Percentiles rank a stretch among this genome's conserved stretches.
These are phyloP conservation scores for Parapsyche elsis DNA, from an alignment of 1,140 invertebrate species.

Conservation along the genomic window DNA sequence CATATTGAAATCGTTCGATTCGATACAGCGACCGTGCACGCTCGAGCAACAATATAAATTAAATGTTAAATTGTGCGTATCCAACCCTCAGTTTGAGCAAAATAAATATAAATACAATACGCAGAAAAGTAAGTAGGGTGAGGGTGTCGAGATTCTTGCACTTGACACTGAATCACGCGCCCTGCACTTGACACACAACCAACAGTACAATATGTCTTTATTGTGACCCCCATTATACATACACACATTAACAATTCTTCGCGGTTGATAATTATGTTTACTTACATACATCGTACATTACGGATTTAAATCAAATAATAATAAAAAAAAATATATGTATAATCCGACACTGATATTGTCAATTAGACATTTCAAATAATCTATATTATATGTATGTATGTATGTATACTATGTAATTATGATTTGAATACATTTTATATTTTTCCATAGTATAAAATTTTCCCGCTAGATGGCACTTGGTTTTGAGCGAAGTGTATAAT, in stretches of 20 bases:
- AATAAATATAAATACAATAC: conserved; percentile 19
- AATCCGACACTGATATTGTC: too few species aligned
- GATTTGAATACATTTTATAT: too few species aligned
- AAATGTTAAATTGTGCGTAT: conserved; percentile 33
- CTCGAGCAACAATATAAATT: background rate
- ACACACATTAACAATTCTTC: background rate
- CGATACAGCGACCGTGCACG: too few species aligned
- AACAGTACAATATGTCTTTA: conserved; percentile 24
- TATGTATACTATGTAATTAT: too few species aligned
- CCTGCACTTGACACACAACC: conserved; percentile 28
- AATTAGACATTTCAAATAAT: background rate
- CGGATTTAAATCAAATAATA: too few species aligned
- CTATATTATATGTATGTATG: background rate
- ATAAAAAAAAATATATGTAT: too few species aligned
- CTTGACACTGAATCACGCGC: conserved; percentile 33
- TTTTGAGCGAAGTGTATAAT: too few species aligned
- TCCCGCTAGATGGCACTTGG: too few species aligned
- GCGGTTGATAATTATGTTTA: background rate
- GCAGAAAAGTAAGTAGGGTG: background rate
- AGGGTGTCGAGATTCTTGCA: conserved; percentile 28
- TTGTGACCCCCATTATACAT: background rate
- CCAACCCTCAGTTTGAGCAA: background rate
- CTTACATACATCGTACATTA: background rate
- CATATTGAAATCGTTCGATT: too few species aligned
- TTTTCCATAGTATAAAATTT: too few species aligned